Percentiles rank a stretch among this genome's conserved stretches.
These are phyloP conservation scores for Schrankia costaestrigalis DNA, from an alignment of 2,888 invertebrate genomes.

Conservation along the genomic window DNA sequence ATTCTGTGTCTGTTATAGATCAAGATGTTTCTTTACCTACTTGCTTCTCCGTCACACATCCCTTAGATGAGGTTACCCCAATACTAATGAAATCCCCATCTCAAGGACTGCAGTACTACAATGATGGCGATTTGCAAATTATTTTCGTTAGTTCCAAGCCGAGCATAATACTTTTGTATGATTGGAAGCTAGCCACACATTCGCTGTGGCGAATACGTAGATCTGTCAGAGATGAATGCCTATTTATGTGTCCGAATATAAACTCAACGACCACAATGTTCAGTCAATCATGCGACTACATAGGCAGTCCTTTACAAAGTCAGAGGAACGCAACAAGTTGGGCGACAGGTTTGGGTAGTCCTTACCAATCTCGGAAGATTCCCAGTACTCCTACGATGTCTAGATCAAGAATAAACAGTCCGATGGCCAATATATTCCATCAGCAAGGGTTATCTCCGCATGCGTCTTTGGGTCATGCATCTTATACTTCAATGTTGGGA, in stretches of 20 bases:
- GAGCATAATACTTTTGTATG: conserved; percentile 90
- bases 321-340: conserved; percentile 60
- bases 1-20: conserved; percentile 61
- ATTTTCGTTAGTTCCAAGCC: conserved; percentile 89
- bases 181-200: conserved; percentile 88
- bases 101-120: conserved; percentile 80
- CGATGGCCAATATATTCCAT: conserved; percentile 70
- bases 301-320: conserved; percentile 65
- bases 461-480: conserved; percentile 68
- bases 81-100: conserved; percentile 85
- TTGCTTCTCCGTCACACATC: conserved; percentile 93
- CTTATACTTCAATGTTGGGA: conserved; percentile 67
- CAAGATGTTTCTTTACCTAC: conserved; percentile 84
- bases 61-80: conserved; percentile 94
- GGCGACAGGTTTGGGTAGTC: conserved; percentile 62
- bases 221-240: conserved; percentile 86
- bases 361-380: conserved; percentile 58
- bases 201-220: conserved; percentile 90
- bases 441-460: conserved; percentile 74
- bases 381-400: conserved; percentile 49
- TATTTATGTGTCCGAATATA: conserved; percentile 79
- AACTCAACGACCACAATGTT: conserved; percentile 64
- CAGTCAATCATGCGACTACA: conserved; percentile 68
- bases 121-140: conserved; percentile 84
- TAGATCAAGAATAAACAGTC: conserved; percentile 65